These are phyloP conservation scores for Eristalinus sepulchralis DNA, from an alignment of 2,888 invertebrate species.

Conservation along the genomic window DNA sequence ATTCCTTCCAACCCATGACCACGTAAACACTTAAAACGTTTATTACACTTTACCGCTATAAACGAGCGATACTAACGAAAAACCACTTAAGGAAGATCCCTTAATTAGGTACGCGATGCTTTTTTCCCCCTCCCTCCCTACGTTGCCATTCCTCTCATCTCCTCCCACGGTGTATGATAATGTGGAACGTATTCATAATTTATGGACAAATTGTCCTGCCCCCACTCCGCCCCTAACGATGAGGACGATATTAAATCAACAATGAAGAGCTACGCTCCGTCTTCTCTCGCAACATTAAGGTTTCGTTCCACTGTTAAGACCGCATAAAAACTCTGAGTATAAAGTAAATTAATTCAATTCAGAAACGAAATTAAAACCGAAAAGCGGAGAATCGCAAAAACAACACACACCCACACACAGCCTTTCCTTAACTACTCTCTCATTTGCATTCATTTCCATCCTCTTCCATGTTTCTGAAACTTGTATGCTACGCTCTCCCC, in stretches of 20 bases:
- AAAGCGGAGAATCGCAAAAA: neutral
- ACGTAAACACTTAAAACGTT: slow-evolving; percentile 18
- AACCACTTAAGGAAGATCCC: slow-evolving; percentile 51
- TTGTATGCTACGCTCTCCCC: neutral
- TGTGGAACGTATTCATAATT: slow-evolving; percentile 49
- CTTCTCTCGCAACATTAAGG: slow-evolving; percentile 48
- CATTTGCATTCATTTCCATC: slow-evolving; percentile 71
- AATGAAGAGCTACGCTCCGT: slow-evolving; percentile 17
- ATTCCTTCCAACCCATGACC: neutral
- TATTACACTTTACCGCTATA: neutral
- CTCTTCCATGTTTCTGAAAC: slow-evolving; percentile 56
- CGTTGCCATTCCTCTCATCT: neutral
- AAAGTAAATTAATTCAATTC: slow-evolving; percentile 70
- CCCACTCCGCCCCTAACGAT: neutral
- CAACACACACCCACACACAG: neutral
- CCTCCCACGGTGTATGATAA: slow-evolving; percentile 6
- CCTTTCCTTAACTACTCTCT: slow-evolving; percentile 61
- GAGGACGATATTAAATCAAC: slow-evolving; percentile 36
- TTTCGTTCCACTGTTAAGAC: slow-evolving; percentile 51
- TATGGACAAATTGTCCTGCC: slow-evolving; percentile 60
- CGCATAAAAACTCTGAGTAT: slow-evolving; percentile 54
- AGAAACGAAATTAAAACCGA: neutral
- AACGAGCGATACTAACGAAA: slow-evolving; percentile 27
- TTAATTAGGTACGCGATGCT: slow-evolving; percentile 51
- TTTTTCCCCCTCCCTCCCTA: slow-evolving; percentile 14